Base-by-base conservation (phyloP, 2,113 vertebrate genomes). In the Chascanopsetta lugubris region DNA sequence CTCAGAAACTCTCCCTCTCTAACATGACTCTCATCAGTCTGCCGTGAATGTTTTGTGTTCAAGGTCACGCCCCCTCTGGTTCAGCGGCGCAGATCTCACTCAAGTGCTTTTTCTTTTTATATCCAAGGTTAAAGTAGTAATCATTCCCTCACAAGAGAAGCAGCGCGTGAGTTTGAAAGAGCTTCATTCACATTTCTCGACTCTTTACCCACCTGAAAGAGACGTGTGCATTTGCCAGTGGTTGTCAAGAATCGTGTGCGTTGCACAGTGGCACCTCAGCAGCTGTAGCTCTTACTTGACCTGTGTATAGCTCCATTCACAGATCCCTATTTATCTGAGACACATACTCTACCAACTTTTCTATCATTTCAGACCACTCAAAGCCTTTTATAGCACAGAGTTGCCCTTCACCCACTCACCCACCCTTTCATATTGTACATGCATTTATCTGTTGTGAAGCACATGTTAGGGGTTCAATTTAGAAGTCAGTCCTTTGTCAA, bases 41-140 rank as follows among this genome's bases (percentile, higher is more conserved):
- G 47, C 46, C 0, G 20, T 36, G 12, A 8, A 12, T 56, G n/a
- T 26, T 38, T 43, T 8, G 18, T 13, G 4, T 29, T 46, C 45
- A 55, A 61, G 62, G 58, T 64, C 43, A 53, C 8, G 4, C 22
- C 59, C 59, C 13, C 48, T 21, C 8, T 25, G 17, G n/a, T 8
- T 48, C 21, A 36, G 38, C 15, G 5, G 7, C 43, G 24, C 2
- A 15, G 24, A 2, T 21, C 18, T 36, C 38, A 30, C 24, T n/a
- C 0, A 54, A 61, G 11, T 11, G 29, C 13, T 25, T 55, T n/a
- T 40, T n/a, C 10, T 56, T 27, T 53, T 56, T 9, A 7, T 6
- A 9, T 24, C 18, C n/a, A 1, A n/a, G n/a, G 18, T 17, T 36
- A 0, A 57, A 57, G 58, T n/a, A 22, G 34, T 20, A 51, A n/a